phyloP scores from a whole-genome alignment of 2,888 invertebrate species.

The Physocephala rufipes region DNA sequence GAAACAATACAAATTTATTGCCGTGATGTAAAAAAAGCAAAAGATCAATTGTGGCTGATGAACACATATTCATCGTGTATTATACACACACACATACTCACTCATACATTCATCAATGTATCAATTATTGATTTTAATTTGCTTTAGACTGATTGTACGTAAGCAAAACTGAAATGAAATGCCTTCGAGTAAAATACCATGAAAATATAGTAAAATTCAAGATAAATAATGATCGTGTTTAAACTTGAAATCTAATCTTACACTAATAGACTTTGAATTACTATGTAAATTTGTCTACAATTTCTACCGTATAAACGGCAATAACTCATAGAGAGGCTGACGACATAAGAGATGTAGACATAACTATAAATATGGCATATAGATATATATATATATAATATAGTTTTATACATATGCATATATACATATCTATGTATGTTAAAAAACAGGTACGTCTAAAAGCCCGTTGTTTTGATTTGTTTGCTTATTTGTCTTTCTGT shows the following conservation, averaged over 20 bases:
- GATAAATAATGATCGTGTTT: constrained; percentile 21
- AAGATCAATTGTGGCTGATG: too few relatives aligned
- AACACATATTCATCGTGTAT: too few relatives aligned
- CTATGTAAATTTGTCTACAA: constrained; percentile 21
- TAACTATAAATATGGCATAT: too few relatives aligned
- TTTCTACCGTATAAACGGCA: neutral
- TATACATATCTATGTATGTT: neutral
- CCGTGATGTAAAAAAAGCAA: too few relatives aligned
- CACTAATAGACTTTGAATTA: neutral
- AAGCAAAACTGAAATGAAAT: neutral
- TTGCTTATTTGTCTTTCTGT: constrained; percentile 2
- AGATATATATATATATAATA: too few relatives aligned
- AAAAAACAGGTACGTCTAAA: neutral
- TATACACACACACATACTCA: neutral
- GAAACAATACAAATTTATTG: too few relatives aligned
- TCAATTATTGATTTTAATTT: neutral
- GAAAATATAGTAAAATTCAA: constrained; percentile 6
- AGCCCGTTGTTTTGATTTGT: too few relatives aligned
- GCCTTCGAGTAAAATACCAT: neutral
- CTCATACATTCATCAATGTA: neutral
- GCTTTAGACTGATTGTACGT: neutral
- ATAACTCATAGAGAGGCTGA: too few relatives aligned
- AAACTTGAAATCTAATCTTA: constrained; percentile 30
- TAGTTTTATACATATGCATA: too few relatives aligned
- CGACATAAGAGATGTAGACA: neutral